Base-by-base conservation (phyloP, 2,113 vertebrate species). In the Pterocles burchelli region DNA sequence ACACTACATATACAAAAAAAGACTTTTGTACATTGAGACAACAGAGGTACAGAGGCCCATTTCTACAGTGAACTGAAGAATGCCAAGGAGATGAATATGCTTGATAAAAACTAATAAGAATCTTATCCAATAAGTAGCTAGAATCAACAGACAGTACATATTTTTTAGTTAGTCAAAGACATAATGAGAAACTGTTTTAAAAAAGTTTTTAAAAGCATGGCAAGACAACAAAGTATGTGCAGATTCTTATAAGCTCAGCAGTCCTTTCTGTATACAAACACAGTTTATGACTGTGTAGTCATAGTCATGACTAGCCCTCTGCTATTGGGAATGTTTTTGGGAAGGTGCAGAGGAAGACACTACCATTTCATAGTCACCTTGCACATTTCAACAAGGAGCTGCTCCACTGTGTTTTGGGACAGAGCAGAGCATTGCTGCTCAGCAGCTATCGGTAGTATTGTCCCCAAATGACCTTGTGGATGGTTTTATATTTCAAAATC, bases 401-500 rank as follows among this genome's bases (percentile, higher is more conserved):
- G 8, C 18, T 94, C 10, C 16, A 7, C 24, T 52, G 55, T 54
- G 45, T 26, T 81, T 45, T 86, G 61, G 75, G 55, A 71, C 59
- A 86, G 33, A 74, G n/a, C 38, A 76, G 67, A 59, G 22, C 62
- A 66, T 75, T 76, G 71, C 52, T 72, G 58, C 62, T 89, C 54
- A 76, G 33, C 52, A 80, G 51, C 65, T 86, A 26, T 85, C 52
- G 41, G 63, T 88, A 74, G 51, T 91, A 54, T 49, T 93, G 79
- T 92, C 88, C 91, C 54, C 48, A 65, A 9, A 77, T 94, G 92
- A 94, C 75, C 93, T 55, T 51, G 51, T 54, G 48, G 71, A 48
- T 88, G 43, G 36, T 66, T 91, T 94, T 91, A 58, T 85, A 13
- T 91, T 91, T 85, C 63, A 90, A 80, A 83, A 93, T 55, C 59